These are phyloP conservation scores for Macrophya annulata DNA, from an alignment of 2,888 invertebrate genomes.

Conservation along the genomic window DNA sequence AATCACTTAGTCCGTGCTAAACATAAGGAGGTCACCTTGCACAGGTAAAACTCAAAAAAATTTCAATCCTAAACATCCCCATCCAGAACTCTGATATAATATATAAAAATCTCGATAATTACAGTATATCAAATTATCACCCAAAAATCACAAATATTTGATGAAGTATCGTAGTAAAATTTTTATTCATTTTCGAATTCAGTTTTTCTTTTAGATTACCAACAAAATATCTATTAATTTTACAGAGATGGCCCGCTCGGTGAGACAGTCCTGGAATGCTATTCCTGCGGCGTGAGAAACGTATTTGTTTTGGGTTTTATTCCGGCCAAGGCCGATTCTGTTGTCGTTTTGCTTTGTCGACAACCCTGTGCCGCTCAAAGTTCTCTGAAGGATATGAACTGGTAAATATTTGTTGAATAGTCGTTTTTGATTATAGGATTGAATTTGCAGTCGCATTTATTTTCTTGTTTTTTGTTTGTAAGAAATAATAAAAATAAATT, in stretches of 20 bases:
- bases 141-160: not conserved
- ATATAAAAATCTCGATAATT: not conserved
- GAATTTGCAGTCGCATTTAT: not conserved
- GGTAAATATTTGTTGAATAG: slow-evolving; percentile 80
- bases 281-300: slow-evolving; percentile 98
- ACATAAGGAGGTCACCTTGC: slow-evolving; percentile 99
- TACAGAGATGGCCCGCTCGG: slow-evolving; percentile 96
- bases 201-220: not conserved
- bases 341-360: slow-evolving; percentile 97
- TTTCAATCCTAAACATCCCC: not conserved
- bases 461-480: slow-evolving; percentile 7
- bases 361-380: slow-evolving; percentile 99
- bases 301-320: slow-evolving; percentile 99
- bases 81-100: not conserved
- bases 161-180: not conserved
- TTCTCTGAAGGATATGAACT: slow-evolving; percentile 99
- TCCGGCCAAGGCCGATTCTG: slow-evolving; percentile 99
- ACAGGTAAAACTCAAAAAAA: slow-evolving; percentile 80
- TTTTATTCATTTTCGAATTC: not conserved
- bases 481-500: not conserved
- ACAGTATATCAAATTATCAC: not conserved
- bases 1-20: slow-evolving; percentile 99
- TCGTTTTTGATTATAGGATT: slow-evolving; percentile 2
- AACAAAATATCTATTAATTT: not conserved
- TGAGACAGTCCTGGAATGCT: slow-evolving; percentile 98